Evolutionary conservation across 2,113 vertebrate species (phyloP).

Genomic region (Myiagra hebetior): DNA sequence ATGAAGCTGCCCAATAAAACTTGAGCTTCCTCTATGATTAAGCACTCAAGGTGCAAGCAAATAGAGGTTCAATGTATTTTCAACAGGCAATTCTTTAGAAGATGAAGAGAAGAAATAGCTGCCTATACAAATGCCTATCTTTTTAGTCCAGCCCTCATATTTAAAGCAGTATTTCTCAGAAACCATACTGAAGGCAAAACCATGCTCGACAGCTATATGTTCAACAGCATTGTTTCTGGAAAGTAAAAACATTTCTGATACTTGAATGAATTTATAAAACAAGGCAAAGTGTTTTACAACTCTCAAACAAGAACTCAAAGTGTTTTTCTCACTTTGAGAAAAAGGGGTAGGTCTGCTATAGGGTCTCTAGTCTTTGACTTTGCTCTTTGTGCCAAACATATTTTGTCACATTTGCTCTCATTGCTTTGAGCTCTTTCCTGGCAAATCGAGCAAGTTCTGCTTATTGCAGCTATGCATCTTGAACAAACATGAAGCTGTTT

Average conservation of each 20-base stretch:
- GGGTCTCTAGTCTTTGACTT: not conserved
- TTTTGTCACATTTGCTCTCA: not conserved
- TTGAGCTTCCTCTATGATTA: not conserved
- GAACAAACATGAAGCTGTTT: constrained; percentile 28
- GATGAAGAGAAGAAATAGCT: not conserved
- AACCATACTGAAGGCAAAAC: not conserved
- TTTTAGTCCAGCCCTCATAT: not conserved
- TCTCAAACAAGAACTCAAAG: too few relatives aligned
- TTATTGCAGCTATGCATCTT: not conserved
- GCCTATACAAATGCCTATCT: not conserved
- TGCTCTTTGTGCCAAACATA: not conserved
- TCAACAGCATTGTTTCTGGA: not conserved
- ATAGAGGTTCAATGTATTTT: not conserved
- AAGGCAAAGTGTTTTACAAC: not conserved
- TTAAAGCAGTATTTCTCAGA: not conserved
- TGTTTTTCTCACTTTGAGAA: not conserved
- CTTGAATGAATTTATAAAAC: not conserved
- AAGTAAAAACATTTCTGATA: not conserved
- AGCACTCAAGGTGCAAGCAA: not conserved
- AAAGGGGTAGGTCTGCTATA: not conserved
- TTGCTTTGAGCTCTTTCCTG: not conserved
- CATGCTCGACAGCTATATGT: not conserved
- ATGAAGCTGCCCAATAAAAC: not conserved
- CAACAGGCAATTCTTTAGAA: not conserved
- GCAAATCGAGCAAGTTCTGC: not conserved